Evolutionary conservation across 2,888 invertebrate genomes (phyloP), one percentile per base, ranked within the genome.

Genomic region (Rhorus exstirpatorius): DNA sequence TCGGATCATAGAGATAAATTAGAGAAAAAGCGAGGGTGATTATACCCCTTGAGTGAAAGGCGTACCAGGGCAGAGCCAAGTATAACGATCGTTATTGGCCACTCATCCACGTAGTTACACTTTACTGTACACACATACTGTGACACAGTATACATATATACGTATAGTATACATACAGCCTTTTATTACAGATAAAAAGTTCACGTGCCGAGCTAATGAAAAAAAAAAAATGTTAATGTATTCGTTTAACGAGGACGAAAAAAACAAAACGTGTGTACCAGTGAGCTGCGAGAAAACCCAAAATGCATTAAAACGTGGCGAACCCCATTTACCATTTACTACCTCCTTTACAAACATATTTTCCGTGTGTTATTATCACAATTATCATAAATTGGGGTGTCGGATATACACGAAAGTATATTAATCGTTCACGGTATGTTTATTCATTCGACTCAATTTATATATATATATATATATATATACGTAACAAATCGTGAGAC

Each of bases 401-500:
- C 68, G 35, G 53, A 17, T 53, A 21, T 1, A n/a, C n/a, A n/a
- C n/a, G 86, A 88, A 83, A 85, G 85, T 14, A 10, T 38, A 90
- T 91, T 91, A 91, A 90, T 91, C 90, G 89, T 61, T 84, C 87
- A 7, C 41, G 51, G n/a, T 86, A 86, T 89, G 90, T 92, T 92
- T 90, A 91, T 92, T 92, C 91, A 90, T 90, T 88, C 88, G 84
- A 84, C 83, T 89, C 90, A 90, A 91, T 92, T 91, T 90, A 88
- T 90, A 89, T 90, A 90, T 89, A 41, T 31, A 89, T 49, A n/a
- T n/a, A n/a, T n/a, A n/a, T n/a, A n/a, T n/a, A n/a, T n/a, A n/a
- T n/a, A n/a, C n/a, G n/a, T n/a, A n/a, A n/a, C n/a, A 89, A 91
- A 92, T 91, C 90, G 90, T 91, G 89, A 86, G 89, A 85, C 90